Base-by-base conservation (phyloP, 1,140 invertebrate genomes). In the Phocides pigmalion region DNA sequence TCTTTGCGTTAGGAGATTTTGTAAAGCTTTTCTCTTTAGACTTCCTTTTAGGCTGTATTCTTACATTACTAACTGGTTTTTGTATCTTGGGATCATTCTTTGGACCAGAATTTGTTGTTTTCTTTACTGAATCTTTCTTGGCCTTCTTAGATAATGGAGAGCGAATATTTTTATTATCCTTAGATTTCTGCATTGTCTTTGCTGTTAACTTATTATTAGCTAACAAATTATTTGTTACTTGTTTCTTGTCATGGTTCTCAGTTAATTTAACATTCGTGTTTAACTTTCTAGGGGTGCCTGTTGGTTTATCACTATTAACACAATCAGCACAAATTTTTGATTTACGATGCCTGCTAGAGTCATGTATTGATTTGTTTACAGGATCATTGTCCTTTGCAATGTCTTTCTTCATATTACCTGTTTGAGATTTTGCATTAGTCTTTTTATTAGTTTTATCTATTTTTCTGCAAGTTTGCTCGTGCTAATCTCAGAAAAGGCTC, bases 11-110 rank as follows among this genome's bases (percentile, higher is more conserved):
- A 0, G 39, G 11, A 25, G 53, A 42, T 56, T 56, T 14, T 42
- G 4, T 28, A 39, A 44, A 56, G 22, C 53, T 56, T 28, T 56
- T 56, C 5, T 56, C 53, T 44, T 56, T 56, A 17, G 53, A 56
- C 9, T 56, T 56, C 5, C 53, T 44, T 56, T 56, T 42, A 42
- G 53, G 39, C 14, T 56, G 53, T 28, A 5, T 41, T 17, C 53
- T 42, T 15, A 22, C 4, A 44, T 56, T 56, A 2, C 0, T 17
- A 25, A 28, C 22, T 11, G 20, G 22, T n/a, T 56, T 44, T 16
- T 42, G 12, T 25, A 1, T 0, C 37, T 28, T 28, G 9, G 1
- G 14, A 28, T 28, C 39, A 17, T 9, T 16, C 0, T 16, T 44
- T 58, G 20, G 2, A 0, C 0, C 28, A 17, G 1, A 17, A 12